phyloP scores from a whole-genome alignment of 2,888 invertebrate species.

The Eurois occulta region DNA sequence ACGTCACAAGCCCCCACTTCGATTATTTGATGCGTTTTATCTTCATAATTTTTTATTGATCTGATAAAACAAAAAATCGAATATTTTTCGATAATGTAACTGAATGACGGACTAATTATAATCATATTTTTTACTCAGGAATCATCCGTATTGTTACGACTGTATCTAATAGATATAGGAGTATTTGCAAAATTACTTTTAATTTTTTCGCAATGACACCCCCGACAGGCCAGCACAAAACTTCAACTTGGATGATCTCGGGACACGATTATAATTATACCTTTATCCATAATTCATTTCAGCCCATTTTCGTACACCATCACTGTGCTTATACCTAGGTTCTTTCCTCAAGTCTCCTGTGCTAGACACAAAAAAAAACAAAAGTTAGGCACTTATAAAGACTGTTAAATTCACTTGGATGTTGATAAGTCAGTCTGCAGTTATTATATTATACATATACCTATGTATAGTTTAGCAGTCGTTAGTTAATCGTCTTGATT shows the following conservation, averaged over 20 bases:
- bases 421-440: not conserved
- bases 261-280: not conserved
- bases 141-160: not conserved
- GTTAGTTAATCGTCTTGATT: not conserved
- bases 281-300: not conserved
- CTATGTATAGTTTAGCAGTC: not conserved
- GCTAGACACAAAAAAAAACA: not conserved
- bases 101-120: too few species aligned
- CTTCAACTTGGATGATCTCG: not conserved
- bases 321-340: not conserved
- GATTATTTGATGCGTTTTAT: too few species aligned
- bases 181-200: not conserved
- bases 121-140: too few species aligned
- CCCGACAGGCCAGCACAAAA: not conserved
- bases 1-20: too few species aligned
- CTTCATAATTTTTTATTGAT: too few species aligned
- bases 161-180: too few species aligned
- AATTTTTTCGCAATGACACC: not conserved
- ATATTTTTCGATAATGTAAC: too few species aligned
- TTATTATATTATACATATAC: too few species aligned
- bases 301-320: not conserved
- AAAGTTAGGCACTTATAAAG: not conserved
- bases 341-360: not conserved
- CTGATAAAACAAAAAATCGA: too few species aligned
- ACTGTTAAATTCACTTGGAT: not conserved